These are phyloP conservation scores for Lucilia cuprina DNA, from an alignment of 1,140 invertebrate species.

Conservation along the genomic window DNA sequence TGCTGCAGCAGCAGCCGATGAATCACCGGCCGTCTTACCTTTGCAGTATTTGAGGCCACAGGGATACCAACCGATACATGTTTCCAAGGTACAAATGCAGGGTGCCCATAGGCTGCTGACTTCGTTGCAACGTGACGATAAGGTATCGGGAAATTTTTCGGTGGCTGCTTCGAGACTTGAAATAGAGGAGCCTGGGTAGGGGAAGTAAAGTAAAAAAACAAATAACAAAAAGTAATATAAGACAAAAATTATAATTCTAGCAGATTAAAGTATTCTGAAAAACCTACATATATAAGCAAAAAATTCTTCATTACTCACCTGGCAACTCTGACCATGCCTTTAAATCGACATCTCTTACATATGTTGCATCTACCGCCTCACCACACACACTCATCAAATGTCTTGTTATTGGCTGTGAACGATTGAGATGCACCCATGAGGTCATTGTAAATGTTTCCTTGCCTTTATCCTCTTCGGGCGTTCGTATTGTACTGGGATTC, in stretches of 20 bases:
- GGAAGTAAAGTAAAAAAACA: constrained; percentile 39
- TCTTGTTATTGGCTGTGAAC: constrained; percentile 75
- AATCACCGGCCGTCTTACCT: constrained; percentile 64
- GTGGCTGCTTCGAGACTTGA: constrained; percentile 66
- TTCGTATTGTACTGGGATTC: constrained; percentile 81
- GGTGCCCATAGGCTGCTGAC: constrained; percentile 72
- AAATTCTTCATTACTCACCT: constrained; percentile 66
- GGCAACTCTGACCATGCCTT: constrained; percentile 77
- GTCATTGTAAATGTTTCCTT: constrained; percentile 83
- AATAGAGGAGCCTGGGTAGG: constrained; percentile 68
- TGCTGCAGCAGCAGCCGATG: constrained; percentile 43
- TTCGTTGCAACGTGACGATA: constrained; percentile 67
- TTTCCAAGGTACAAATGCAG: constrained; percentile 81
- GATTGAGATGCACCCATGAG: constrained; percentile 74
- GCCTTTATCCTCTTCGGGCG: constrained; percentile 88
- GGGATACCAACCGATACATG: constrained; percentile 90
- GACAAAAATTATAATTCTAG: too few species aligned
- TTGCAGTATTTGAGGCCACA: constrained; percentile 95
- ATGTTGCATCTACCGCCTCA: constrained; percentile 79
- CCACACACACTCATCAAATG: constrained; percentile 77
- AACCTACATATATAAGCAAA: background rate
- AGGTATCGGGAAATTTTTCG: constrained; percentile 66
- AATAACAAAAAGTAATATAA: background rate
- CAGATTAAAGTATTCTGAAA: too few species aligned
- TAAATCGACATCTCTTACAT: constrained; percentile 79